Conservation (phyloP, 2,113 vertebrate genomes). For the Mionectes macconnelli region DNA sequence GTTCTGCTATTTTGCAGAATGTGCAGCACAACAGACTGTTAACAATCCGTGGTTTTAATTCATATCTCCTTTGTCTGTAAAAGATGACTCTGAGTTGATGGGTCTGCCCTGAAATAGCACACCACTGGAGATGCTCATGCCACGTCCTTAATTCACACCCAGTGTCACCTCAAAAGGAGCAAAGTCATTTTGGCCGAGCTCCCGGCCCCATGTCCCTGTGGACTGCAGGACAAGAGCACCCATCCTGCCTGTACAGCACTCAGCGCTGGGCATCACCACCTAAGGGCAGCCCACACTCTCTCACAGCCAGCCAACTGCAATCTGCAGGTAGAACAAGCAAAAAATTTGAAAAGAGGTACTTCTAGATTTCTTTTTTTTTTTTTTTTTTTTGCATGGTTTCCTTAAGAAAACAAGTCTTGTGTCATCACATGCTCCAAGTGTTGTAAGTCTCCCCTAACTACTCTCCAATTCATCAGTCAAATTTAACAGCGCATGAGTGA, state of each 20-base stretch:
- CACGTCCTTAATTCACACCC: background rate
- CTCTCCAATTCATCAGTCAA: background rate
- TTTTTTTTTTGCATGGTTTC: background rate
- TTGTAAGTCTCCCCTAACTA: conserved; percentile 30
- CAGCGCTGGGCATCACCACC: background rate
- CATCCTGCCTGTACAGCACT: background rate
- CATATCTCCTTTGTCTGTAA: background rate
- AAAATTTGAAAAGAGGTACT: background rate
- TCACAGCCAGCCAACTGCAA: background rate
- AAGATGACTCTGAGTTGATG: background rate
- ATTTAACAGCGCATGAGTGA: background rate
- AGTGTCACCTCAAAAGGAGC: background rate
- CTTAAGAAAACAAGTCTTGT: background rate
- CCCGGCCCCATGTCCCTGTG: rapidly evolving
- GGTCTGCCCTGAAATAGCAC: background rate
- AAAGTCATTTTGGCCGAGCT: background rate
- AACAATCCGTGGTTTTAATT: background rate
- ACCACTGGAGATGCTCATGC: background rate
- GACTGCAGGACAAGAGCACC: background rate
- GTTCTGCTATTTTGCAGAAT: background rate
- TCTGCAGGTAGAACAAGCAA: background rate
- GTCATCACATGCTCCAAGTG: background rate
- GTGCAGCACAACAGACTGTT: background rate
- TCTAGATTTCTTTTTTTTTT: background rate
- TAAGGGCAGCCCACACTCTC: background rate